These are phyloP conservation scores for Lamellibrachia satsuma DNA, from an alignment of 2,888 invertebrate species.

Conservation along the genomic window DNA sequence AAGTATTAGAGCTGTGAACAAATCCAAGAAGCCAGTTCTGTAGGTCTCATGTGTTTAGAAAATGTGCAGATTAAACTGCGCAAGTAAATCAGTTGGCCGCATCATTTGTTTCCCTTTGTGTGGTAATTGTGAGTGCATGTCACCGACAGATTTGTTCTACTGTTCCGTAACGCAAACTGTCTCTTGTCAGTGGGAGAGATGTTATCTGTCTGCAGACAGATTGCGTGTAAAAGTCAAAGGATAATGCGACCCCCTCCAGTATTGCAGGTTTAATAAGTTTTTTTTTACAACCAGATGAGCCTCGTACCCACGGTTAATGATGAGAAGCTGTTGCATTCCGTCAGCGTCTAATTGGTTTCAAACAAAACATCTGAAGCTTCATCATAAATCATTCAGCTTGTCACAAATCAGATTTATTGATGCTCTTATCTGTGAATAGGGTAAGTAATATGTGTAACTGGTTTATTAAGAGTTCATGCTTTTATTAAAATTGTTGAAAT, in stretches of 20 bases:
- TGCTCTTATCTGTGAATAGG: no score
- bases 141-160: conserved; percentile 17
- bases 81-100: not conserved
- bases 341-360: not conserved
- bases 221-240: not conserved
- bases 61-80: not conserved
- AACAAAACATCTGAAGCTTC: not conserved
- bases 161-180: not conserved
- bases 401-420: no score
- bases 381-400: no score
- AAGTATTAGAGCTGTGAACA: not conserved
- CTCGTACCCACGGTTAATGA: not conserved
- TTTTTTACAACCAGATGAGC: not conserved
- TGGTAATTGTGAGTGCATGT: not conserved
- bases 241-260: not conserved
- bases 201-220: not conserved
- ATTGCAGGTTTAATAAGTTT: not conserved
- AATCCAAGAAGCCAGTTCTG: not conserved
- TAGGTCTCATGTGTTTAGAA: not conserved
- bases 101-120: not conserved
- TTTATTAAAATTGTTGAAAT: no score
- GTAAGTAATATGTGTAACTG: no score
- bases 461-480: no score
- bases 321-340: not conserved
- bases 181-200: not conserved